Evolutionary conservation across 2,113 vertebrate genomes (phyloP), one percentile per base, ranked within the genome.

Genomic region (Scomber scombrus): DNA sequence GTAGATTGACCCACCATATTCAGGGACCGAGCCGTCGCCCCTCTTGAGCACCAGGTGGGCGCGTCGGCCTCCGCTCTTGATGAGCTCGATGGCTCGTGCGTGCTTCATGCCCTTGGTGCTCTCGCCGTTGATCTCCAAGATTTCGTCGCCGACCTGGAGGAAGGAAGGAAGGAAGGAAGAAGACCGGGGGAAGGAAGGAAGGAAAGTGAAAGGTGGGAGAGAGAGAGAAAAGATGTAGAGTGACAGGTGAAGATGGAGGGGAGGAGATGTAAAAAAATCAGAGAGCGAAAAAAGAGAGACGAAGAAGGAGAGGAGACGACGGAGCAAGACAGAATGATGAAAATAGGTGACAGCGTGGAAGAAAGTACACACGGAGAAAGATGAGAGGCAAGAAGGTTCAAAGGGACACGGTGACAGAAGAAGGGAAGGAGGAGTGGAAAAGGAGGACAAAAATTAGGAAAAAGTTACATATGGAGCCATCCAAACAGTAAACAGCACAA

Each of bases 1-100:
- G 96, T 97, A 98, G 97, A 99, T 97, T 97, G 98, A 99, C 98
- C 98, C 98, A 99, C 98, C 98, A 99, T 99, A 99, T 98, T 99
- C 98, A 60, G 98, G 98, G 94, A 99, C 98, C 0, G 98, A 99
- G 95, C 98, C 98, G 86, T 99, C 97, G 83, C 98, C 98, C 83
- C 97, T 95, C 95, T 98, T 98, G 92, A 99, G 98, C 96, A 98
- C 96, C 86, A 99, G 96, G 90, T 95, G 97, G 84, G 95, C 98
- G 87, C 96, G 96, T 67, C 97, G 97, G 83, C 98, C 98, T 84
- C 98, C 98, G 2, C 96, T 99, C 95, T 99, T 99, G 94, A 99
- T 99, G 92, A 99, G 97, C 96, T 99, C 98, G 66, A 99, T 99
- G 93, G 98, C 98, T 71, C 98, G 97, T 75, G 97, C 96, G 15